phyloP scores from a whole-genome alignment of 2,113 vertebrate genomes.

The Rhinopomastus cyanomelas region DNA sequence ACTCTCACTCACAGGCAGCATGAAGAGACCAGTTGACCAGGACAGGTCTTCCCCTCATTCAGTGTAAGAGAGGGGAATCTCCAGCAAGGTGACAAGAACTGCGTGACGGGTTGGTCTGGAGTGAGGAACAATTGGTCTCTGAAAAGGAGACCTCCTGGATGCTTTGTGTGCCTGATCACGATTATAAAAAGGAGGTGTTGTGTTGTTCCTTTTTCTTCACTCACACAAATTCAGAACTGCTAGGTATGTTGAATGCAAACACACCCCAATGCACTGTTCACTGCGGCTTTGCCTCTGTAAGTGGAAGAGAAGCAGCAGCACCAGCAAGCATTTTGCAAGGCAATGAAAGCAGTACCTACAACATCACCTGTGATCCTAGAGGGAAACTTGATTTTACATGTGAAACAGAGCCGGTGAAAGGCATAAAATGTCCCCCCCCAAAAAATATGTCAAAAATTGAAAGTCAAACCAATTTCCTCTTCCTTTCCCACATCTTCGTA shows the following conservation, averaged over 20 bases:
- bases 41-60: not conserved
- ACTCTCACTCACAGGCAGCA: not conserved
- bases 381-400: not conserved
- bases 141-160: not conserved
- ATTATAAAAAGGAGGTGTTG: not conserved
- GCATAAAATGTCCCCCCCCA: not conserved
- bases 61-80: not conserved
- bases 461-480: conserved; percentile 75
- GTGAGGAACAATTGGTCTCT: not conserved
- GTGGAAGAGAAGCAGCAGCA: not conserved
- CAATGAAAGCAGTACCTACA: not conserved
- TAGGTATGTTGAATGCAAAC: not conserved
- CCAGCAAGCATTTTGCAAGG: not conserved
- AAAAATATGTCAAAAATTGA: not conserved
- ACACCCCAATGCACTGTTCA: not conserved
- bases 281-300: not conserved
- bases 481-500: conserved; percentile 74
- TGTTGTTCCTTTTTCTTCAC: not conserved
- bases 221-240: not conserved
- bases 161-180: not conserved
- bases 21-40: not conserved
- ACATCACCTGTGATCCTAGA: not conserved
- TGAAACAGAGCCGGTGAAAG: not conserved
- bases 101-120: not conserved
- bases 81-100: not conserved